Evolutionary conservation across 2,113 vertebrate genomes (phyloP), one percentile per base, ranked within the genome.

Genomic region (Vicugna pacos): DNA sequence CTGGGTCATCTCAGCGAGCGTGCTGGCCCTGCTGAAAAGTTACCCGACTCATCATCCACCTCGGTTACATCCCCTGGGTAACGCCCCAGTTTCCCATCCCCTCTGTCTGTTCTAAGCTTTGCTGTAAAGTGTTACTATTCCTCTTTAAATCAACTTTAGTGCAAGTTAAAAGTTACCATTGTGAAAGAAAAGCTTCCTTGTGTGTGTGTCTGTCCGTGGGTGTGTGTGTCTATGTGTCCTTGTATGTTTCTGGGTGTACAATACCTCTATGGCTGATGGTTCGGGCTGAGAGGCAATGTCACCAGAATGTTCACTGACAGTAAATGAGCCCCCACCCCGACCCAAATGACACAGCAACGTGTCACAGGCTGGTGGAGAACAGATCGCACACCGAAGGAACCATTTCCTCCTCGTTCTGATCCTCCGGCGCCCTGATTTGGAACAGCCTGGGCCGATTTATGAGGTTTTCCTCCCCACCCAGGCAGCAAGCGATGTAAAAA

Each of bases 401-500:
- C 6, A 26, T n/a, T 60, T 30, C 60, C 35, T 30, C 8, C 50
- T 54, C 30, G 14, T 46, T 86, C 89, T 75, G 46, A 82, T 42
- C 94, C 97, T 92, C 95, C 32, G 82, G 90, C 24, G 58, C 90
- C 97, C 98, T 95, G 96, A 77, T 95, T 67, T 8, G 26, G 65
- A 65, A 56, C 42, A 52, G 65, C 52, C 77, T 24, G 1, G 38
- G 28, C 38, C 82, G 3, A 90, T 46, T 19, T 56, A 0, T 73
- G 89, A 58, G 2, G 89, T 93, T 96, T 97, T 97, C 82, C 86
- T 96, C 89, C 90, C 96, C 95, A 75, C 83, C 50, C 32, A 75
- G 95, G 76, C 97, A 97, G 97, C 30, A 93, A 89, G 97, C 3
- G 92, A 89, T 10, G 93, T 93, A 73, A 97, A 96, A 97, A 92